Evolutionary conservation across 1,140 invertebrate species (phyloP).

Genomic region (Drosophila nebulosa): DNA sequence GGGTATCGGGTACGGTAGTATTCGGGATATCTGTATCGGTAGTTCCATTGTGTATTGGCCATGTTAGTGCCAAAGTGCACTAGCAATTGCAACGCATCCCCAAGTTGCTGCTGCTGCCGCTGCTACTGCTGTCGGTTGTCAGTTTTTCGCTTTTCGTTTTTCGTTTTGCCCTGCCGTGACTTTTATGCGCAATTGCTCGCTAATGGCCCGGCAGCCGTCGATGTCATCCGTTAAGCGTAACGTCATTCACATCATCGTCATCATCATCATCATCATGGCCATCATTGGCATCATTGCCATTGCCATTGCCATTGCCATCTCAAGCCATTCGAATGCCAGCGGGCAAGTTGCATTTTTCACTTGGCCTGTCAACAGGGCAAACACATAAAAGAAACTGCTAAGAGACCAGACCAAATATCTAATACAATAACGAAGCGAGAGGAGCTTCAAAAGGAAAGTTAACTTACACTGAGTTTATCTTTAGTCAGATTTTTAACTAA

Average conservation of each 20-base stretch:
- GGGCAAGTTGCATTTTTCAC: constrained; percentile 73
- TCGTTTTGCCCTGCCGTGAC: constrained; percentile 42
- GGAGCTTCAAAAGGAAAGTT: neutral
- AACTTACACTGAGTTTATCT: no score
- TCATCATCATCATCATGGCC: constrained; percentile 12
- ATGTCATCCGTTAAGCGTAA: constrained; percentile 32
- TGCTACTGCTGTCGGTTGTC: neutral
- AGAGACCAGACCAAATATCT: constrained; percentile 12
- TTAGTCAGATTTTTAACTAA: no score
- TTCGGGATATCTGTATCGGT: neutral
- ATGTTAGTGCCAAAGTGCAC: neutral
- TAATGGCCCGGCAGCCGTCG: constrained; percentile 54
- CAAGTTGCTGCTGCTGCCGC: no score
- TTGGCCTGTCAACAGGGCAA: constrained; percentile 58
- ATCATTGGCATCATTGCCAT: constrained; percentile 30
- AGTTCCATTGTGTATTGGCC: neutral
- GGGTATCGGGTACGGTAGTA: no score
- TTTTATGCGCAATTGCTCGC: constrained; percentile 75
- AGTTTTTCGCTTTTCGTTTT: neutral
- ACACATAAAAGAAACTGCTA: constrained; percentile 54
- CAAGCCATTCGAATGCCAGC: constrained; percentile 55
- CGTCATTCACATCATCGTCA: constrained; percentile 63
- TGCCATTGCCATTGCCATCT: constrained; percentile 28
- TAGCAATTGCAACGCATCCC: neutral
- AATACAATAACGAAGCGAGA: neutral